Evolutionary conservation across 1,140 invertebrate genomes (phyloP).

Genomic region (Drosophila simulans): DNA sequence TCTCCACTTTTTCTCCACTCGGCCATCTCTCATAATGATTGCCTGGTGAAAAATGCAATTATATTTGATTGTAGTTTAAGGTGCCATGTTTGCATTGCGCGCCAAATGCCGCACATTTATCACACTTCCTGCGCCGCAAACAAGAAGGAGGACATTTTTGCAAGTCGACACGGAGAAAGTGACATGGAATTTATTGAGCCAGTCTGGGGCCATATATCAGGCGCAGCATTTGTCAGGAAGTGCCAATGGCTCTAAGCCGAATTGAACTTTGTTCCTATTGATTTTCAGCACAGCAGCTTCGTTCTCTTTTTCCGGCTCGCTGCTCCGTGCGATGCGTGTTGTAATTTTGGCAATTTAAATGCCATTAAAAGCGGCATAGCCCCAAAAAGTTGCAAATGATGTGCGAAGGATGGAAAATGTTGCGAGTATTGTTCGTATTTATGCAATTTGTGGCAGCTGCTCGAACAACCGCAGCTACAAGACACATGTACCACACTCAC

Average conservation of each 20-base stretch:
- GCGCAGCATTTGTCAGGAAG: slow-evolving; percentile 64
- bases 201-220: slow-evolving; percentile 69
- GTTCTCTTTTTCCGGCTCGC: not conserved
- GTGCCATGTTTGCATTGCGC: slow-evolving; percentile 73
- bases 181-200: slow-evolving; percentile 68
- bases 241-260: slow-evolving; percentile 41
- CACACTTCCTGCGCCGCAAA: slow-evolving; percentile 26
- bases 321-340: slow-evolving; percentile 46
- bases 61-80: slow-evolving; percentile 68
- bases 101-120: slow-evolving; percentile 69
- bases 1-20: slow-evolving; percentile 4
- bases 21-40: slow-evolving; percentile 59
- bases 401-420: slow-evolving; percentile 62
- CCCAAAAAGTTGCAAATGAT: slow-evolving; percentile 77
- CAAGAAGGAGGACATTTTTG: slow-evolving; percentile 41
- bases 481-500: slow-evolving; percentile 33
- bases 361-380: slow-evolving; percentile 74
- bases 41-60: slow-evolving; percentile 62
- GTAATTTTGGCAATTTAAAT: slow-evolving; percentile 81
- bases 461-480: slow-evolving; percentile 67
- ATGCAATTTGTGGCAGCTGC: slow-evolving; percentile 81
- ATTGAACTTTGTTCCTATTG: slow-evolving; percentile 71
- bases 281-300: slow-evolving; percentile 37
- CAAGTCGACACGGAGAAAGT: slow-evolving; percentile 48
- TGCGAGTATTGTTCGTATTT: slow-evolving; percentile 63